phyloP scores from a whole-genome alignment of 2,113 vertebrate genomes.

The Salminus brasiliensis region DNA sequence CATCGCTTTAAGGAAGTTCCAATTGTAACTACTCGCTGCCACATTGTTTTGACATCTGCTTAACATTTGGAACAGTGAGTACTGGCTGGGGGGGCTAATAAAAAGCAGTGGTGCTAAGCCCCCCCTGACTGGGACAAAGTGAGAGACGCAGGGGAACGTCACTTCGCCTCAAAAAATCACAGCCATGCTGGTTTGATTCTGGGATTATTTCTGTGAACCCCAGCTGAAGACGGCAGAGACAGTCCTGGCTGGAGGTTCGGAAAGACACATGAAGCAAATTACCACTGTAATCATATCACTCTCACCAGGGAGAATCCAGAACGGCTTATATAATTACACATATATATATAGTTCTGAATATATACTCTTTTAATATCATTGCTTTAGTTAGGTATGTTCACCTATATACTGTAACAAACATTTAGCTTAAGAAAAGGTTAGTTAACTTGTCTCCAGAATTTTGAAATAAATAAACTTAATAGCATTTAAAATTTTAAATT shows the following conservation, averaged over 20 bases:
- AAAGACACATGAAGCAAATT: slow-evolving; percentile 69
- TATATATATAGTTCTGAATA: no score
- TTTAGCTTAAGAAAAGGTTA: no score
- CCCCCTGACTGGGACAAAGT: slow-evolving; percentile 20
- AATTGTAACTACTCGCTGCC: not conserved
- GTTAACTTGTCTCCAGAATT: no score
- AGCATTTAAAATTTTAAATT: no score
- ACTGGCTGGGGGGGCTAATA: slow-evolving; percentile 7
- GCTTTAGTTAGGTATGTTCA: not conserved
- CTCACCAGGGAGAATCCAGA: slow-evolving; percentile 50
- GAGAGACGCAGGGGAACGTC: slow-evolving; percentile 44
- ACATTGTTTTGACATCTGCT: slow-evolving; percentile 31
- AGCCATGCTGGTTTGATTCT: slow-evolving; percentile 56
- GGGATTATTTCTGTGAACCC: slow-evolving; percentile 52
- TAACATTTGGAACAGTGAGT: slow-evolving; percentile 22
- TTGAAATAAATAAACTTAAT: no score
- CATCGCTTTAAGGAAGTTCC: slow-evolving; percentile 1
- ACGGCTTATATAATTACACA: no score
- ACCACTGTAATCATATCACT: slow-evolving; percentile 62
- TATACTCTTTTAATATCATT: not conserved
- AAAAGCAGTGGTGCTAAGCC: slow-evolving; percentile 34
- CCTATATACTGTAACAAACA: no score
- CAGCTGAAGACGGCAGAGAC: slow-evolving; percentile 51
- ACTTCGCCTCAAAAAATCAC: slow-evolving; percentile 43
- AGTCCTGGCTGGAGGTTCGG: slow-evolving; percentile 60